phyloP scores from a whole-genome alignment of 2,888 invertebrate species.

The Andrena dorsata region DNA sequence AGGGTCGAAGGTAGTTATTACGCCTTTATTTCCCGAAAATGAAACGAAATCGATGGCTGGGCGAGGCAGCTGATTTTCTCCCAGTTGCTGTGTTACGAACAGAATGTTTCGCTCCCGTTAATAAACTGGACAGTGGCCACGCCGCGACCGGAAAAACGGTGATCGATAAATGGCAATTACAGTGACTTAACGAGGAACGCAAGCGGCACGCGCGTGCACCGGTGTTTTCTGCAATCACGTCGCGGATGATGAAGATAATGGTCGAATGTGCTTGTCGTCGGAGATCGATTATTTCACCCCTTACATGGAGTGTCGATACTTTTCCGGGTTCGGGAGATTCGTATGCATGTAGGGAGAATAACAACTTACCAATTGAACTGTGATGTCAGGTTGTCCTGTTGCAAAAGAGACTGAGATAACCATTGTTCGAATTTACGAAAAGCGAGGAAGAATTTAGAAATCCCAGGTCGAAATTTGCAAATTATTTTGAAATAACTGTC shows the following conservation, averaged over 20 bases:
- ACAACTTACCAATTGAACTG: not conserved
- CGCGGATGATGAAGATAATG: slow-evolving; percentile 51
- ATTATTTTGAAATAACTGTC: too few species aligned
- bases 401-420: not conserved
- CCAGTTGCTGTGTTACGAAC: too few species aligned
- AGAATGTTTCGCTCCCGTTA: not conserved
- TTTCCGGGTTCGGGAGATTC: slow-evolving; percentile 31
- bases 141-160: not conserved
- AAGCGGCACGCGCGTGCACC: not conserved
- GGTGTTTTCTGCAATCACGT: slow-evolving; percentile 17
- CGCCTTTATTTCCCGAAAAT: too few species aligned
- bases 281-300: slow-evolving; percentile 37
- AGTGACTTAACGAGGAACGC: slow-evolving; percentile 1
- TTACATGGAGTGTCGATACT: slow-evolving; percentile 46
- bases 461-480: too few species aligned
- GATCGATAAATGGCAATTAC: slow-evolving; percentile 18
- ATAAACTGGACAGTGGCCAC: not conserved
- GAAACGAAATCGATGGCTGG: too few species aligned
- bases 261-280: slow-evolving; percentile 16
- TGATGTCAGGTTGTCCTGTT: not conserved
- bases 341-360: not conserved
- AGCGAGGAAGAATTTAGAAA: too few species aligned
- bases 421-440: too few species aligned
- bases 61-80: too few species aligned
- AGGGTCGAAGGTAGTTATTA: too few species aligned